Percentiles rank a stretch among this genome's conserved stretches.
Evolutionary conservation across 2,888 invertebrate species (phyloP).

Genomic region (Hermaeophaga mercurialis): DNA sequence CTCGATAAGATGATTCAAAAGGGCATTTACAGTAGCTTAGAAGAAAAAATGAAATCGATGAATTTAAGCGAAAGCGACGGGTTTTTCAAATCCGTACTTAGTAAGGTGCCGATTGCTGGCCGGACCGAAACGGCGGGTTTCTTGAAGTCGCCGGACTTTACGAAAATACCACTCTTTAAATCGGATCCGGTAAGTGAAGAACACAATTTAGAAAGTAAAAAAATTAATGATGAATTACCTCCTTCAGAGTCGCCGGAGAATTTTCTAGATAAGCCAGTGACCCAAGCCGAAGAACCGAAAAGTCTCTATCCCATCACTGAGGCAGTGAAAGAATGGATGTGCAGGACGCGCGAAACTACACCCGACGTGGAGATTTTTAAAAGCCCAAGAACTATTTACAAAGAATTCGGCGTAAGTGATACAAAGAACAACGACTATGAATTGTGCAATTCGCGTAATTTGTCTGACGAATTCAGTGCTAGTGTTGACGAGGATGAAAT

Average conservation of each 20-base stretch:
- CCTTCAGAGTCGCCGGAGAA: conserved; percentile 42
- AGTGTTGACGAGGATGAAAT: conserved; percentile 35
- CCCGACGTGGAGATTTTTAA: conserved; percentile 57
- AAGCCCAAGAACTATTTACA: conserved; percentile 53
- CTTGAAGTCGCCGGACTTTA: conserved; percentile 47
- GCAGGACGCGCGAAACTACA: conserved; percentile 55
- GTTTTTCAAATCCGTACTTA: conserved; percentile 51
- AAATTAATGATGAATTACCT: conserved; percentile 40
- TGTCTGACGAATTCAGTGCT: conserved; percentile 17
- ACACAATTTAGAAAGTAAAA: conserved; percentile 35
- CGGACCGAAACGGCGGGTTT: conserved; percentile 41
- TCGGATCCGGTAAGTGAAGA: conserved; percentile 45
- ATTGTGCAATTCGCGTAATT: conserved; percentile 28
- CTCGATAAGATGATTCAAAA: conserved; percentile 55
- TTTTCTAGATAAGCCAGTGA: conserved; percentile 45
- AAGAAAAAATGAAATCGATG: conserved; percentile 53
- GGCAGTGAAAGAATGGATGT: conserved; percentile 67
- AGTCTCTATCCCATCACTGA: conserved; percentile 61
- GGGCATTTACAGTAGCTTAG: conserved; percentile 54
- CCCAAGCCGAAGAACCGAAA: conserved; percentile 27
- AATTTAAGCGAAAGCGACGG: conserved; percentile 48
- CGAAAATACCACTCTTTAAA: conserved; percentile 38
- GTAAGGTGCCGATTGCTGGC: conserved; percentile 37
- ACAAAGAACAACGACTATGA: conserved; percentile 43
- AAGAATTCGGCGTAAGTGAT: conserved; percentile 48